Conservation (phyloP, 30 jellyfish, hydroid and myxozoan species). For the Clytia hemisphaerica region DNA sequence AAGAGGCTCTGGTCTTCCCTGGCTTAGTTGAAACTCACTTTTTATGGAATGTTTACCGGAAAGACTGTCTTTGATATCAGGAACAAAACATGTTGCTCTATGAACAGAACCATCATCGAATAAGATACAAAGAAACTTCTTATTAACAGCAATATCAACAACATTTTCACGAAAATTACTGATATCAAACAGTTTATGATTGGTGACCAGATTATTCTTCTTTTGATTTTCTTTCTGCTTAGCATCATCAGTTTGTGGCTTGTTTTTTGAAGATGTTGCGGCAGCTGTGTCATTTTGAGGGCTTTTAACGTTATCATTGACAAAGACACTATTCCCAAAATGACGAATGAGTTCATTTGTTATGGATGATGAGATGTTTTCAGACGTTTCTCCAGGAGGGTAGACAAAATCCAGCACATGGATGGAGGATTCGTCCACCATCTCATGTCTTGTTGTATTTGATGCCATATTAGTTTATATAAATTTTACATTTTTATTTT, state of each 20-base stretch:
- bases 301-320: too few relatives aligned
- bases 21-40: too few relatives aligned
- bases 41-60: neutral
- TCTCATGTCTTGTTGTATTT: too few relatives aligned
- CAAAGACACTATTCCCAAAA: slow-evolving; percentile 4
- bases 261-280: neutral
- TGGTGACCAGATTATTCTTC: neutral
- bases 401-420: slow-evolving; percentile 23
- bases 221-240: neutral
- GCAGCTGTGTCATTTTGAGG: too few relatives aligned
- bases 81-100: neutral
- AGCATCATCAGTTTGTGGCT: neutral
- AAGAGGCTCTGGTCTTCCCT: neutral
- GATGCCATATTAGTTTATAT: too few relatives aligned
- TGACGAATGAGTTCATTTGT: neutral
- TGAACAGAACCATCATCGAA: slow-evolving; percentile 1
- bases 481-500: too few relatives aligned
- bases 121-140: slow-evolving; percentile 5
- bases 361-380: neutral
- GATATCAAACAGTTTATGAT: slow-evolving; percentile 9
- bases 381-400: slow-evolving; percentile 2
- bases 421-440: too few relatives aligned
- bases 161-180: neutral
- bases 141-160: slow-evolving; percentile 17
- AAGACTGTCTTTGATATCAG: neutral